Evolutionary conservation across 2,888 invertebrate genomes (phyloP).

Genomic region (Taenaris catops): DNA sequence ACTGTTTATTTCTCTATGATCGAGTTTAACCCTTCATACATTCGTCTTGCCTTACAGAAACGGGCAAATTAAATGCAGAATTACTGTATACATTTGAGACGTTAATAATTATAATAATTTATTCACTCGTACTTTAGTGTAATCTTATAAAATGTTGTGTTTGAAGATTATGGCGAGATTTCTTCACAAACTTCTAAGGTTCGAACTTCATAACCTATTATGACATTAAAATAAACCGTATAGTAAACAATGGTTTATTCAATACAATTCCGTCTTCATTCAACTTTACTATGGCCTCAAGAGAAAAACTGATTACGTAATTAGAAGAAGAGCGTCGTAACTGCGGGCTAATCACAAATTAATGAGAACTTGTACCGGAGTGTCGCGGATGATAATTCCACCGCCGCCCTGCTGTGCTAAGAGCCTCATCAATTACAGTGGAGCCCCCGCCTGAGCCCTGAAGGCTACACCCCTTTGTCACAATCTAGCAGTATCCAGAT

Average conservation of each 20-base stretch:
- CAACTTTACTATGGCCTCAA: constrained; percentile 20
- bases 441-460: constrained; percentile 49
- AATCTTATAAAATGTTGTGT: too few species aligned
- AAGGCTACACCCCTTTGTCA: constrained; percentile 42
- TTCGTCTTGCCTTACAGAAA: constrained; percentile 6
- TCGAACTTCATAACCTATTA: too few species aligned
- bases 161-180: too few species aligned
- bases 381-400: constrained; percentile 72
- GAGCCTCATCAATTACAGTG: constrained; percentile 77
- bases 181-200: too few species aligned
- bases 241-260: too few species aligned
- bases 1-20: too few species aligned
- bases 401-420: constrained; percentile 71
- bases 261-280: constrained; percentile 4
- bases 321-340: constrained; percentile 68
- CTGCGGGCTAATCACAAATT: constrained; percentile 76
- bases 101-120: too few species aligned
- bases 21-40: constrained; percentile 15
- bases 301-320: constrained; percentile 70
- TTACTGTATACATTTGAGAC: too few species aligned
- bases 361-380: constrained; percentile 70
- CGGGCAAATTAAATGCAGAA: too few species aligned
- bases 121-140: too few species aligned
- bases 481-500: constrained; percentile 29
- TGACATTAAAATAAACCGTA: too few species aligned